Evolutionary conservation across 2,888 invertebrate genomes (phyloP), one percentile per base, ranked within the genome.

Genomic region (Axea sp.): DNA sequence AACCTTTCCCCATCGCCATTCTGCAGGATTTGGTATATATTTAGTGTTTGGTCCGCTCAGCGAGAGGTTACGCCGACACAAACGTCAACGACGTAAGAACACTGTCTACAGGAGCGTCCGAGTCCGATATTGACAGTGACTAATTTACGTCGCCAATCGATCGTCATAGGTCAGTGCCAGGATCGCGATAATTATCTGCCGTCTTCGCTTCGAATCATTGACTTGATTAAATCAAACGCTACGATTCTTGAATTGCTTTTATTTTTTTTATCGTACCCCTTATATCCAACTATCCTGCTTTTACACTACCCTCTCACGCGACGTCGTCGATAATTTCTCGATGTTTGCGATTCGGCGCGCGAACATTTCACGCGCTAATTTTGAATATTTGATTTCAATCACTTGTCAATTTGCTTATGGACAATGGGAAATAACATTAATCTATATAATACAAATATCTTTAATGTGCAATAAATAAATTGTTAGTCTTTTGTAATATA

Each of bases 1-100:
- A 97, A 76, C 94, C 94, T 89, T 97, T 97, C 83, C 96, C 96
- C 94, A 98, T 95, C 84, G 97, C 96, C 97, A 97, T 97, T 78
- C 81, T 86, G 77, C 45, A 55, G 19, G 14, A 15, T 30, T 31
- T 12, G 30, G 7, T 19, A 12, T 19, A 7, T 11, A 30, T n/a
- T n/a, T n/a, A 31, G 1, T 9, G 8, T n/a, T 47, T n/a, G 7
- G 6, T 30, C 6, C 4, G 22, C 8, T 1, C 6, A 41, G 8
- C 26, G 12, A 53, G 51, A 39, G 53, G 59, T 51, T 62, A 64
- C 65, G 51, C 65, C 49, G 65, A 55, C 45, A 30, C 24, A 28
- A 30, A 55, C 15, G 19, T 39, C 43, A 49, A 57, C 43, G 28
- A 33, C 45, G 14, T 1, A 45, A 8, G 5, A 30, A 11, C 8